Conservation (phyloP, 2,113 vertebrate species). For the Arvicanthis niloticus region DNA sequence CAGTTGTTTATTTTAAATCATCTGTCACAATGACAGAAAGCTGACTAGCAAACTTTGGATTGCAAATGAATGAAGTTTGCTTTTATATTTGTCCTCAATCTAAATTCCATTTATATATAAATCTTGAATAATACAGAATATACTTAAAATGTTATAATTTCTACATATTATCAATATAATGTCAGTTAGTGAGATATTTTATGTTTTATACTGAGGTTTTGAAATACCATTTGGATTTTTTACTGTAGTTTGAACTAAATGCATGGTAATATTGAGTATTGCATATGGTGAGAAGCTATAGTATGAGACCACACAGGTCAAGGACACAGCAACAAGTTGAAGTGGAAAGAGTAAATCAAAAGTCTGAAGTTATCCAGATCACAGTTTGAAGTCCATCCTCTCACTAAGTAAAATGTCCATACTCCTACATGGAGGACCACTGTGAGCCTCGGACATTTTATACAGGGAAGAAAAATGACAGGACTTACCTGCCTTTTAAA, state of each 20-base stretch:
- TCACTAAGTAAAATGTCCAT: neutral
- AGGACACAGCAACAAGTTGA: neutral
- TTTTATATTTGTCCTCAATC: neutral
- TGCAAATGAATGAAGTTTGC: neutral
- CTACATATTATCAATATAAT: neutral
- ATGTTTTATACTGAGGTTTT: neutral
- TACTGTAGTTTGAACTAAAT: neutral
- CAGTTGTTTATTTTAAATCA: neutral
- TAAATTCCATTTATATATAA: neutral
- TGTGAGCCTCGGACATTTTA: neutral
- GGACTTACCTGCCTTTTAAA: neutral
- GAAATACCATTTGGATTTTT: neutral
- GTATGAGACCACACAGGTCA: neutral
- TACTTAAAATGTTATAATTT: neutral
- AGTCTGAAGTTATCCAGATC: neutral
- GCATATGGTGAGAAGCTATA: neutral
- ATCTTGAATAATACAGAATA: neutral
- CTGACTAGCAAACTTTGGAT: neutral
- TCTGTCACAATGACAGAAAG: neutral
- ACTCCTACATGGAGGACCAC: neutral
- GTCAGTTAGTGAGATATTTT: slow-evolving; percentile 5
- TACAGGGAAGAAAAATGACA: neutral
- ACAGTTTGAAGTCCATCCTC: neutral
- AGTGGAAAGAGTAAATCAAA: neutral
- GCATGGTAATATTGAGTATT: neutral